Conservation (phyloP, 2,113 vertebrate species). For the Seriola quinqueradiata region DNA sequence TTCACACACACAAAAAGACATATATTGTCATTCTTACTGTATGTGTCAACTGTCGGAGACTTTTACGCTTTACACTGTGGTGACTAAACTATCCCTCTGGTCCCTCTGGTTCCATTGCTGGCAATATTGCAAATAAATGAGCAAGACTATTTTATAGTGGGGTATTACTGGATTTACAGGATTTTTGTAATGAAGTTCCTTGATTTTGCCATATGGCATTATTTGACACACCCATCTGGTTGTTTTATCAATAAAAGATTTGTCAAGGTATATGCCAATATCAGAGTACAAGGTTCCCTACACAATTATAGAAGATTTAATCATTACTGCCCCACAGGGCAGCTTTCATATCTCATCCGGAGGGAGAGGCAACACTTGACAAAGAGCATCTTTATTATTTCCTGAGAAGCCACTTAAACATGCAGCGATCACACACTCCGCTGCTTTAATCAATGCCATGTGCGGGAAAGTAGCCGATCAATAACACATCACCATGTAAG, state of each 20-base stretch:
- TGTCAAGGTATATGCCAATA: no score
- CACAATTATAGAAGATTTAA: neutral
- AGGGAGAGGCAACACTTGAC: slow-evolving; percentile 44
- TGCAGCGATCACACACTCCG: slow-evolving; percentile 50
- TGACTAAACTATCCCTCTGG: neutral
- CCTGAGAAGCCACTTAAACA: slow-evolving; percentile 50
- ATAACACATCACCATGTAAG: slow-evolving; percentile 68
- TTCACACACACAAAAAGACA: neutral
- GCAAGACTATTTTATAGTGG: neutral
- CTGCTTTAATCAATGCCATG: slow-evolving; percentile 60
- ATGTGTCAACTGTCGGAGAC: neutral
- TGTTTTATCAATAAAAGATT: neutral
- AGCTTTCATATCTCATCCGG: slow-evolving; percentile 4
- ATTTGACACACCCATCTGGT: neutral
- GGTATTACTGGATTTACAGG: neutral
- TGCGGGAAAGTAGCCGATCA: slow-evolving; percentile 54
- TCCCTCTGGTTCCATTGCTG: neutral
- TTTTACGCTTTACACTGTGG: neutral
- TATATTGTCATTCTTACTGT: neutral
- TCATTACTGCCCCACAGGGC: neutral
- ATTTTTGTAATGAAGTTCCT: neutral
- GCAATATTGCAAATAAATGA: neutral
- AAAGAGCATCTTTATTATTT: slow-evolving; percentile 54
- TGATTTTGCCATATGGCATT: slow-evolving; percentile 7
- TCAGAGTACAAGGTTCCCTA: neutral